phyloP scores from a whole-genome alignment of 2,113 vertebrate genomes.

The Balaeniceps rex region DNA sequence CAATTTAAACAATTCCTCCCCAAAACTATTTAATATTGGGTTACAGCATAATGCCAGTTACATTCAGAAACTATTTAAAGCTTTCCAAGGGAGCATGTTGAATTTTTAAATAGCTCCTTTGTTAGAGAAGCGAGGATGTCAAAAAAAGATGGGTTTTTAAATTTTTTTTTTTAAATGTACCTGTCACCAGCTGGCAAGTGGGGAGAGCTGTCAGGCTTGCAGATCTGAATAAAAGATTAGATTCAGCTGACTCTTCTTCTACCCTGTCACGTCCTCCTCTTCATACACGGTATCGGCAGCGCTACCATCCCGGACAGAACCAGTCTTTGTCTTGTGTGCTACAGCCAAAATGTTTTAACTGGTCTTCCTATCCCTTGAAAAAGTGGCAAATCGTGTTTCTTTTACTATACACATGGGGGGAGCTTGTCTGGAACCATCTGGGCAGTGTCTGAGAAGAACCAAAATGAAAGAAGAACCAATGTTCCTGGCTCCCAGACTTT shows the following conservation, averaged over 20 bases:
- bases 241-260: background rate
- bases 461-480: too few species aligned
- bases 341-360: background rate
- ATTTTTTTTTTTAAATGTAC: background rate
- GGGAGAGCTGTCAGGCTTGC: conserved; percentile 37
- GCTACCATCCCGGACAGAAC: background rate
- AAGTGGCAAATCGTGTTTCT: background rate
- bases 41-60: conserved; percentile 10
- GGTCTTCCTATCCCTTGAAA: background rate
- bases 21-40: conserved; percentile 21
- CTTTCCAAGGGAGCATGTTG: conserved; percentile 28
- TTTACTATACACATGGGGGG: background rate
- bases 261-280: background rate
- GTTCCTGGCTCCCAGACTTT: background rate
- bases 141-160: background rate
- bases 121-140: conserved; percentile 10
- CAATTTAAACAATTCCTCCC: conserved; percentile 22
- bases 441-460: background rate
- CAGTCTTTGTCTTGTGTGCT: background rate
- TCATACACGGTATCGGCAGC: background rate
- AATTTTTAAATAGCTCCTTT: conserved; percentile 58
- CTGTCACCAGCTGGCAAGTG: conserved; percentile 55
- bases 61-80: conserved; percentile 52
- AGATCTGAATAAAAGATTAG: conserved; percentile 35
- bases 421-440: background rate